Base-by-base conservation (phyloP, 2,113 vertebrate genomes). In the Phodopus roborovskii region DNA sequence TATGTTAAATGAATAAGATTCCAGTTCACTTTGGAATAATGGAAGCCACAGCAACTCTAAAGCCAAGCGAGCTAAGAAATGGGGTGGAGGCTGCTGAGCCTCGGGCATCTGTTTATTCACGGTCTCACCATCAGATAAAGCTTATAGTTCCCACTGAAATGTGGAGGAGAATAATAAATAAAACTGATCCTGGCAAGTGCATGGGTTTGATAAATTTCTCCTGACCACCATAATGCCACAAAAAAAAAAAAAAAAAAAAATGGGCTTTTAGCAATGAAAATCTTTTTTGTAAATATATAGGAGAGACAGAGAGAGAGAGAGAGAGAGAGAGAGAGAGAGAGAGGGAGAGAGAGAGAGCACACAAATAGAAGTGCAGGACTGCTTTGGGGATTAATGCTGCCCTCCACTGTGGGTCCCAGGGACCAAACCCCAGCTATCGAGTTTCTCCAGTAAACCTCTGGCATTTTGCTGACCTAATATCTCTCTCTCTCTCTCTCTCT, bases 21-120 rank as follows among this genome's bases (percentile, higher is more conserved):
- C 26, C n/a, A 79, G 81, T 70, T 92, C 48, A 64, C 79, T 79
- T 90, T 97, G 89, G 90, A 88, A 86, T 30, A 92, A 79, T 50
- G 88, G 79, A 81, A 70, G 68, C 36, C 68, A 84, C 3, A 87
- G 79, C 20, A 90, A 30, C 16, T 91, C 53, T 93, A 33, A 92
- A 91, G 60, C 26, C 7, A 4, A 74, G 71, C 73, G 22, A 87
- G 33, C 81, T 90, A 64, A 77, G 42, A 83, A 88, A 24, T 24
- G 64, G 39, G 28, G 83, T 28, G 15, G 56, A 58, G 42, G 48
- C 45, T 60, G 24, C 26, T n/a, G 39, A 50, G 36, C 20, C 81
- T 13, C 17, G 26, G 56, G 60, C 83, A n/a, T 85, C 68, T 81
- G 58, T 79, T 66, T 88, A 64, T 94, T 96, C 81, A 58, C 10